Evolutionary conservation across 2,797 vertebrate genomes (phyloP).

Genomic region (Poeciliopsis gracilis): DNA sequence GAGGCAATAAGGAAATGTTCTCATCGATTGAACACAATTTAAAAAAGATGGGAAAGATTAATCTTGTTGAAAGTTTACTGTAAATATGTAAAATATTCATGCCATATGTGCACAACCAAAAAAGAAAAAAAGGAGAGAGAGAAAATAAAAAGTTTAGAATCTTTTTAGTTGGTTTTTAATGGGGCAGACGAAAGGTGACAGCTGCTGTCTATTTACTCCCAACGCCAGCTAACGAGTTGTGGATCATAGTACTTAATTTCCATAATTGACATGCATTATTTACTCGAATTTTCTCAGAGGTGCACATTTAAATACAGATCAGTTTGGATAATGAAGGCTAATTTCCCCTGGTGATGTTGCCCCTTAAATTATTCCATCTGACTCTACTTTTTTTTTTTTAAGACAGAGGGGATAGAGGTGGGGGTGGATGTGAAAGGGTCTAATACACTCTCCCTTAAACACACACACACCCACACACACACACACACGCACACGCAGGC

Average conservation of each 20-base stretch:
- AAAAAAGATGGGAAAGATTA: neutral
- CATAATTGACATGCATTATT: constrained; percentile 61
- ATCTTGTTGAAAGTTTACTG: neutral
- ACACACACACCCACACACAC: neutral
- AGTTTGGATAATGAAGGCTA: constrained; percentile 38
- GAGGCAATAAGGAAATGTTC: neutral
- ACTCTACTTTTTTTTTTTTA: constrained; percentile 17
- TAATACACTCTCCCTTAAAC: constrained; percentile 12
- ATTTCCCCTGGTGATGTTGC: constrained; percentile 52
- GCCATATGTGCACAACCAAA: neutral
- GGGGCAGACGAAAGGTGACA: constrained; percentile 1
- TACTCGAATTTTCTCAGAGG: constrained; percentile 45
- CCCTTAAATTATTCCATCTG: constrained; percentile 35
- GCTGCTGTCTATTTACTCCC: constrained; percentile 1
- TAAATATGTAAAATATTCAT: neutral
- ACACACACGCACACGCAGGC: neutral
- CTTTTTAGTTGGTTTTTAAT: neutral
- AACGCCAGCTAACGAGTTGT: constrained; percentile 11
- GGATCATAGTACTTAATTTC: constrained; percentile 40
- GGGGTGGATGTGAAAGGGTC: constrained; percentile 22
- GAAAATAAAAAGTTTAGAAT: neutral
- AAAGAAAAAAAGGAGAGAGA: neutral
- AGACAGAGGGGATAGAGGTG: neutral
- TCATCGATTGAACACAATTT: neutral
- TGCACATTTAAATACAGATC: constrained; percentile 40